Evolutionary conservation across 2,797 vertebrate species (phyloP).

Genomic region (Gymnoscopelus braueri): DNA sequence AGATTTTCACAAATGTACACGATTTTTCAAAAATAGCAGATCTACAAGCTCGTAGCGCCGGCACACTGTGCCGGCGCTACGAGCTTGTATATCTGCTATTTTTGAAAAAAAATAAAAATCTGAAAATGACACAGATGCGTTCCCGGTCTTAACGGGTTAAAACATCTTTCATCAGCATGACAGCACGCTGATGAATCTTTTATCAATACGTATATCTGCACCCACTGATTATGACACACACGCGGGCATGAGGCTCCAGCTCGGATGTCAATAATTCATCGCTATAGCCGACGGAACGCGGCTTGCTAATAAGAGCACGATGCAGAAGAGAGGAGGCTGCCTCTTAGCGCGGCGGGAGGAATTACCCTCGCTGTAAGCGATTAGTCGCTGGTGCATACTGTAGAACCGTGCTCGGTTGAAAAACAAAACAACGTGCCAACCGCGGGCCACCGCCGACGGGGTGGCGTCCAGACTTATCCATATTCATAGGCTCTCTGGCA

Average conservation of each 20-base stretch:
- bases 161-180: constrained; percentile 47
- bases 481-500: background rate
- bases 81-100: too few relatives aligned
- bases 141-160: background rate
- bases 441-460: constrained; percentile 12
- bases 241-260: constrained; percentile 26
- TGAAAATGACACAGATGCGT: too few relatives aligned
- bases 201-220: constrained; percentile 29
- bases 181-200: constrained; percentile 56
- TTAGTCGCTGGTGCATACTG: constrained; percentile 34
- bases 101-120: too few relatives aligned
- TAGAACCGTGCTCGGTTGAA: constrained; percentile 7
- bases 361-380: constrained; percentile 21
- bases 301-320: constrained; percentile 36
- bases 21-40: too few relatives aligned
- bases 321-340: constrained; percentile 22
- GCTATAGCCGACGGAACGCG: constrained; percentile 37
- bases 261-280: constrained; percentile 67
- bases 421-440: constrained; percentile 36
- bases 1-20: too few relatives aligned
- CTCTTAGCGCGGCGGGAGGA: constrained; percentile 26
- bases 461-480: background rate
- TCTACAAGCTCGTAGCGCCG: too few relatives aligned
- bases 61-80: too few relatives aligned
- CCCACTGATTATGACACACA: constrained; percentile 45